Evolutionary conservation across 2,888 invertebrate species (phyloP).

Genomic region (Calameuta pallipes): DNA sequence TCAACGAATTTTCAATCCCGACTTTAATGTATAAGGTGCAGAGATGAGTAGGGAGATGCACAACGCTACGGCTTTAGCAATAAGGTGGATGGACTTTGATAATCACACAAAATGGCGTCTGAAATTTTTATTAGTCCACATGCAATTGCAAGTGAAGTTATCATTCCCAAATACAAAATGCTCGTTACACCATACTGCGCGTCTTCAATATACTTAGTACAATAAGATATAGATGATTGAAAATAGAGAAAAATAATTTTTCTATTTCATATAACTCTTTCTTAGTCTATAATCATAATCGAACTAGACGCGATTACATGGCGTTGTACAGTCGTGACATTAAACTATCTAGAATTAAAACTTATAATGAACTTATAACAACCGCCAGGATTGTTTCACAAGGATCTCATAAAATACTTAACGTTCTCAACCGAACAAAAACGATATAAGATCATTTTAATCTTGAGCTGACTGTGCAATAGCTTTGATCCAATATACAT

Average conservation of each 20-base stretch:
- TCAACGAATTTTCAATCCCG: neutral
- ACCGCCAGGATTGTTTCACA: neutral
- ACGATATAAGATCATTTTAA: neutral
- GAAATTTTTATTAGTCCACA: neutral
- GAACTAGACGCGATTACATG: neutral
- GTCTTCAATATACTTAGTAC: neutral
- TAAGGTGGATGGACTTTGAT: neutral
- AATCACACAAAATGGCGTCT: neutral
- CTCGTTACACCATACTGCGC: neutral
- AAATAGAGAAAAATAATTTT: neutral
- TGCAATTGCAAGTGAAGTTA: neutral
- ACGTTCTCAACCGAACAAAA: neutral
- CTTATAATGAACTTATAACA: neutral
- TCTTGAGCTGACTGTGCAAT: neutral
- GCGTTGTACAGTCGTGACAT: neutral
- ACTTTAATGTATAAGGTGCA: neutral
- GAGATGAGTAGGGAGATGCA: too few relatives aligned
- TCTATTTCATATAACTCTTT: neutral
- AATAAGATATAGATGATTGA: neutral
- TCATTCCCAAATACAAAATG: neutral
- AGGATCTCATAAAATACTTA: neutral
- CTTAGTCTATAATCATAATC: neutral
- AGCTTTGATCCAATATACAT: neutral
- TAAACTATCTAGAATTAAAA: neutral
- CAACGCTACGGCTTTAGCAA: too few relatives aligned